Evolutionary conservation across 2,797 vertebrate species (phyloP), one percentile per base, ranked within the genome.

Genomic region (Sandelia bainsii): DNA sequence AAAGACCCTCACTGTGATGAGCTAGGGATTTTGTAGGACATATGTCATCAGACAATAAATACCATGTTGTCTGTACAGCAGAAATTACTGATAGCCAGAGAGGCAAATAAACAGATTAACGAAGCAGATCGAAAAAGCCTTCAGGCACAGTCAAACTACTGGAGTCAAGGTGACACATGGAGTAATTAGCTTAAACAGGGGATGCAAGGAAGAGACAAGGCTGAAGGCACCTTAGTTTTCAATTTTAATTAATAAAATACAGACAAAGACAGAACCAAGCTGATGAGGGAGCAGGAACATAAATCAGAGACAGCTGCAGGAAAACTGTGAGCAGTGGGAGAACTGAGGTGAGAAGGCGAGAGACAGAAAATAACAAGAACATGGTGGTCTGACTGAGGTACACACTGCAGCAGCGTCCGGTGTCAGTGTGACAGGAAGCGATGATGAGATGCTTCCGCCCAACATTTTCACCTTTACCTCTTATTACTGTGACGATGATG

Each of bases 331-430:
- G 57, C 22, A 46, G 50, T 48, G 19, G 6, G 51, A 53, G 52
- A 40, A 13, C 0, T 7, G 59, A 75, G 71, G 80, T 75, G 80
- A 83, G 74, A 75, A 57, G 75, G 69, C 6, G 69, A 68, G 46
- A 83, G 77, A 76, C 54, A 13, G 46, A 20, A 67, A 66, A 22
- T 34, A 68, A 61, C 57, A 63, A 22, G 75, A 71, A 78, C 44
- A 79, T 8, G 17, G 13, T 14, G 48, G 42, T 50, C 27, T 1
- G 25, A 50, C 23, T 56, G 63, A 72, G 75, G 68, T 57, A 62
- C 62, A 75, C 9, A 1, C 20, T 32, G 37, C 9, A 11, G 22
- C 58, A 62, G 46, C 32, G 52, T 5, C n/a, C 0, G 12, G 25
- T 39, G 59, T 29, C 27, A n/a, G 52, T 32, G 44, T 1, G 14